Evolutionary conservation across 2,888 invertebrate species (phyloP).

Genomic region (Diaphora mendica): DNA sequence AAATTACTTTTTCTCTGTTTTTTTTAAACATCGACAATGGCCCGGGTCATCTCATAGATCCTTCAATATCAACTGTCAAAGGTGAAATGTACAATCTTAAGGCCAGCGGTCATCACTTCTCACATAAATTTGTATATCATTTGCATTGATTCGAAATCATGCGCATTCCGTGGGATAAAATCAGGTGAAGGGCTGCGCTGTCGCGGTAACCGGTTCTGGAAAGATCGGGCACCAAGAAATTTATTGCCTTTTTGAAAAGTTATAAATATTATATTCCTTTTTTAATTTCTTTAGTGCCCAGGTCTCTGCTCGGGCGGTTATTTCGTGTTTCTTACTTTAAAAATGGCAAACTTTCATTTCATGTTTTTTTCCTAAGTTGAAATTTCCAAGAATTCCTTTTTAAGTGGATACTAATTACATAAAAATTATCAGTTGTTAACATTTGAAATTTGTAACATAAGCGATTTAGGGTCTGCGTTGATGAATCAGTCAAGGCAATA

Average conservation of each 20-base stretch:
- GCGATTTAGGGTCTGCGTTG: no score
- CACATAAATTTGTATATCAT: slow-evolving; percentile 77
- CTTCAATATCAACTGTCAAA: slow-evolving; percentile 50
- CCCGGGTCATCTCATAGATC: background rate
- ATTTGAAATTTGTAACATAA: no score
- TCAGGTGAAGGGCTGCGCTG: slow-evolving; percentile 40
- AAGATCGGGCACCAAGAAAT: background rate
- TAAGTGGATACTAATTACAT: no score
- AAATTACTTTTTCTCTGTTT: background rate
- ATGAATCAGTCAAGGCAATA: no score
- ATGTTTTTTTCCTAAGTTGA: no score
- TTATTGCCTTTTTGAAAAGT: background rate
- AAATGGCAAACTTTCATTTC: no score
- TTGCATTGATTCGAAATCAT: slow-evolving; percentile 58
- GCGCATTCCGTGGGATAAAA: slow-evolving; percentile 33
- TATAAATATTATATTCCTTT: background rate
- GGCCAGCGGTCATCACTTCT: slow-evolving; percentile 71
- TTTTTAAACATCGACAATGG: background rate
- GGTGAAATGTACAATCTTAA: slow-evolving; percentile 61
- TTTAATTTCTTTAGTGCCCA: no score
- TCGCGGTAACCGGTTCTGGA: slow-evolving; percentile 50
- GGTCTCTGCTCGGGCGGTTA: no score
- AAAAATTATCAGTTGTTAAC: no score
- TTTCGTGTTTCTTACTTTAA: background rate
- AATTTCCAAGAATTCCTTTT: no score